A percentile compares a stretch with the other conserved stretches of the same genome.
phyloP scores from a whole-genome alignment of 2,888 invertebrate species.

The Ichneumoninae sp. region DNA sequence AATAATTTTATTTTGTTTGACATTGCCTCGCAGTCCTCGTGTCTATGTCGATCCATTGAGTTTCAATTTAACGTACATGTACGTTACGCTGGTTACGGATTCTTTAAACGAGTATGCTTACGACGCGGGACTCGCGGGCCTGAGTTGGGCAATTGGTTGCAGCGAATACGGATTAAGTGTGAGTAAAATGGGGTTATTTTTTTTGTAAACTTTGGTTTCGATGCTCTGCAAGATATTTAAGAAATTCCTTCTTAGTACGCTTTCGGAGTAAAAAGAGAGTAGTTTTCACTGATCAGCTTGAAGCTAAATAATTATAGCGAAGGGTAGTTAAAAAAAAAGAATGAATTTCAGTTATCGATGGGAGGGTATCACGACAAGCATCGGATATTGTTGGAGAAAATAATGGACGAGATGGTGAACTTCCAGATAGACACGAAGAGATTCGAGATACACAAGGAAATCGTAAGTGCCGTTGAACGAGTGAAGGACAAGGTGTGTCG shows the following conservation, averaged over 20 bases:
- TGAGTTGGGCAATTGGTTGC: constrained; percentile 91
- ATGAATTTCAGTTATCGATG: constrained; percentile 89
- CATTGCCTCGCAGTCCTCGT: constrained; percentile 88
- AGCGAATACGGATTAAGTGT: constrained; percentile 95
- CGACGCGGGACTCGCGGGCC: constrained; percentile 95
- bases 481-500: background rate
- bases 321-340: constrained; percentile 5
- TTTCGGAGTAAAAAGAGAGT: no score
- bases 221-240: background rate
- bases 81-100: constrained; percentile 93
- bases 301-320: background rate
- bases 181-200: constrained; percentile 81
- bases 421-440: constrained; percentile 93
- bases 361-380: constrained; percentile 97
- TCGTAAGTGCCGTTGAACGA: constrained; percentile 84
- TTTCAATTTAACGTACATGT: constrained; percentile 93
- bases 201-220: background rate
- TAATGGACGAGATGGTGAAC: constrained; percentile 92
- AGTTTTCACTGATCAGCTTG: no score
- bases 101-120: constrained; percentile 96
- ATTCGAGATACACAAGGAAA: constrained; percentile 94
- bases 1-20: constrained; percentile 36
- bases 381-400: constrained; percentile 92
- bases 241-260: background rate
- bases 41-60: constrained; percentile 94